These are phyloP conservation scores for Notiomystis cincta DNA, from an alignment of 2,113 vertebrate genomes.

Conservation along the genomic window DNA sequence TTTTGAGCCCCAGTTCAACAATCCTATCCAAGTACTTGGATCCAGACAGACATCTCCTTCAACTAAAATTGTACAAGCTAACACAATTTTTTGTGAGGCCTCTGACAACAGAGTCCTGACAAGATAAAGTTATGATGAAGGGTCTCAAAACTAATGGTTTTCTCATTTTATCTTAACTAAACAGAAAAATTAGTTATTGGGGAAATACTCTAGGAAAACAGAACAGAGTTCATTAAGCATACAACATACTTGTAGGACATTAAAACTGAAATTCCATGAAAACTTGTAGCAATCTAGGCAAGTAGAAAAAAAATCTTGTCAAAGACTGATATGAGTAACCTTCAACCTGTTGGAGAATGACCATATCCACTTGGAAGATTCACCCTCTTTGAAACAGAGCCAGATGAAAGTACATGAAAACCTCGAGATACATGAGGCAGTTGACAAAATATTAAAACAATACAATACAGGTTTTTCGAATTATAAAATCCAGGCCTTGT, in stretches of 20 bases:
- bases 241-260: neutral
- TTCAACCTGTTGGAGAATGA: neutral
- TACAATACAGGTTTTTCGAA: constrained; percentile 16
- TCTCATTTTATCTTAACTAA: neutral
- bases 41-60: neutral
- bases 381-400: neutral
- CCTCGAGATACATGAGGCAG: neutral
- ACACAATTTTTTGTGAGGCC: neutral
- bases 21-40: neutral
- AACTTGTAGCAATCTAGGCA: neutral
- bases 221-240: neutral
- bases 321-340: neutral
- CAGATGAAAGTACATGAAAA: neutral
- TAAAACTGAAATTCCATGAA: neutral
- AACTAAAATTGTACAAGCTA: neutral
- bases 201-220: neutral
- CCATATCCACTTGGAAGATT: neutral
- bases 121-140: neutral
- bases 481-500: neutral
- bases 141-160: neutral
- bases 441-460: constrained; percentile 12
- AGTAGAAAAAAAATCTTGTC: neutral
- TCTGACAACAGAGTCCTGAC: neutral
- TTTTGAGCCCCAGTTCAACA: neutral
- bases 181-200: neutral